phyloP scores from a whole-genome alignment of 2,797 vertebrate genomes.

The Sebastes hubbsi region DNA sequence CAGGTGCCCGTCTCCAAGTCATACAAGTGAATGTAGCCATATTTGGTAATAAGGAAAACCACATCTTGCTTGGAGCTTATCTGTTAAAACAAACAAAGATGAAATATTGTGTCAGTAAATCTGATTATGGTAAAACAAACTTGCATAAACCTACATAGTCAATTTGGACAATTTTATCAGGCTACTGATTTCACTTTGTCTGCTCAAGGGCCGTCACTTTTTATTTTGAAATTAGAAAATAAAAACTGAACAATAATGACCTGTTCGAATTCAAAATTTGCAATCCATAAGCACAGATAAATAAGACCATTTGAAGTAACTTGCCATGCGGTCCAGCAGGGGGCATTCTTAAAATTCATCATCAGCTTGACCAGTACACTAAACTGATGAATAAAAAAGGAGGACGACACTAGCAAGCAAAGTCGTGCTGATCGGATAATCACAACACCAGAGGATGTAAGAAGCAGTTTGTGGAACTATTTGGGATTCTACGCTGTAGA shows the following conservation, averaged over 20 bases:
- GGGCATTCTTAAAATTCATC: neutral
- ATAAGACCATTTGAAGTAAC: neutral
- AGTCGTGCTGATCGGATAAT: neutral
- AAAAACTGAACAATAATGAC: neutral
- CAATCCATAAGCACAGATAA: neutral
- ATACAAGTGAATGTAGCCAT: constrained; percentile 97
- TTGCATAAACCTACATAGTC: neutral
- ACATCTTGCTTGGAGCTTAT: constrained; percentile 97
- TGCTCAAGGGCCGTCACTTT: neutral
- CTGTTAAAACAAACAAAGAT: constrained; percentile 68
- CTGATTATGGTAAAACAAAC: neutral
- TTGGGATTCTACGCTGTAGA: neutral
- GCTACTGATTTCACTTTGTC: neutral
- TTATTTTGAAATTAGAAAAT: neutral
- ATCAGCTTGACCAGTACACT: neutral
- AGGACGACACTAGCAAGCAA: neutral
- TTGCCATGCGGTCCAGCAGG: neutral
- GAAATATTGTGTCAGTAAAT: neutral
- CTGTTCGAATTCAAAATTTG: neutral
- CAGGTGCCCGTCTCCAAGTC: constrained; percentile 98
- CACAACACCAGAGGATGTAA: neutral
- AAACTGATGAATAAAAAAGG: neutral
- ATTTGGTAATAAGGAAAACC: constrained; percentile 98
- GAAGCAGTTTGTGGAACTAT: neutral
- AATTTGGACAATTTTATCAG: neutral